These are phyloP conservation scores for Sarcophaga variegata DNA, from an alignment of 2,888 invertebrate species.

Conservation along the genomic window DNA sequence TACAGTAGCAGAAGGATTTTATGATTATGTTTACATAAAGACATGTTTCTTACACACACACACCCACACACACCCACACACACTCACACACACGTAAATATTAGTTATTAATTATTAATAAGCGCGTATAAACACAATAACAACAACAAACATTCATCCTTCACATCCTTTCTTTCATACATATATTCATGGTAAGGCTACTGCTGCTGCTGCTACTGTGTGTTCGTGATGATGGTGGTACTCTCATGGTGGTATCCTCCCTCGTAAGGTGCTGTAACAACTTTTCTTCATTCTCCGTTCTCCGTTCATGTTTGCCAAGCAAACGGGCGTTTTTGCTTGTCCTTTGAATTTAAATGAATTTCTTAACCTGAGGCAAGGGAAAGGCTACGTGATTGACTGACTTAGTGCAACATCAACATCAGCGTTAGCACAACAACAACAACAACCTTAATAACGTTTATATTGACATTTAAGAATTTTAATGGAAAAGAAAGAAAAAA, in stretches of 20 bases:
- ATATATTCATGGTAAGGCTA: too few species aligned
- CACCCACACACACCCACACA: background rate
- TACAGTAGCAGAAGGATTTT: background rate
- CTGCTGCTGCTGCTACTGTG: too few species aligned
- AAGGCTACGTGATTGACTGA: constrained; percentile 62
- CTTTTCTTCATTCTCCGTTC: too few species aligned
- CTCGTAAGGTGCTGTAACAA: too few species aligned
- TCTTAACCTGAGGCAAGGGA: constrained; percentile 56
- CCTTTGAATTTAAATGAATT: constrained; percentile 63
- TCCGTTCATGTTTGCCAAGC: background rate
- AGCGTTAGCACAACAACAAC: too few species aligned
- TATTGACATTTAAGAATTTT: constrained; percentile 64
- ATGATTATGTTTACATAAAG: constrained; percentile 66
- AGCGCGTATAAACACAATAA: constrained; percentile 65
- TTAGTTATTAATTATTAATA: constrained; percentile 67
- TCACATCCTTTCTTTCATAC: too few species aligned
- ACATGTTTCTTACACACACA: constrained; percentile 54
- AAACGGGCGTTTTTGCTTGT: constrained; percentile 42
- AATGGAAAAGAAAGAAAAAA: background rate
- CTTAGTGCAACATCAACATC: background rate
- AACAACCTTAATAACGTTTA: background rate
- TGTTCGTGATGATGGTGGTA: too few species aligned
- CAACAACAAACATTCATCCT: constrained; percentile 30
- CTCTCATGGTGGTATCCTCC: too few species aligned
- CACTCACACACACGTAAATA: constrained; percentile 26